Evolutionary conservation across 2,113 vertebrate genomes (phyloP), one percentile per base, ranked within the genome.

Genomic region (Sisor rabdophorus): DNA sequence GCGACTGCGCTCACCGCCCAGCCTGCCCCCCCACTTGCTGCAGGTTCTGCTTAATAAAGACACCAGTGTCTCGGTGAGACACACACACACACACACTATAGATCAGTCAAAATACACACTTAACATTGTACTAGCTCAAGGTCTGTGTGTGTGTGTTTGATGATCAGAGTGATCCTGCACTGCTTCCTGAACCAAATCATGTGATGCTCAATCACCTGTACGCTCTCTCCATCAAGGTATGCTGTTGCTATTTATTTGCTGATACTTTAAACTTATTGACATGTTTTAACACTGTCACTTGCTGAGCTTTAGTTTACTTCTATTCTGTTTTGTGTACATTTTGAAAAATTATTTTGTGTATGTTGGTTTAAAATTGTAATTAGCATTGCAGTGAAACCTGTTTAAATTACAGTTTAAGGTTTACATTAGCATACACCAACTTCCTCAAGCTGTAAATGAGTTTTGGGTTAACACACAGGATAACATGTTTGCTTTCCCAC

Each of bases 1-100:
- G 68, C 93, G 92, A 60, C 89, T 95, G 71, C 96, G 95, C 58
- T 89, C 93, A 0, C 97, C 97, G 0, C 97, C 97, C 10, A 94
- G 96, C 61, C 92, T 99, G 4, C 97, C 97, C 0, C 97, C 97
- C 0, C 97, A 99, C 81, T 93, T 99, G 78, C 88, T 99, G 69
- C 97, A 99, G 86, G 97, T 99, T 85, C 95, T 99, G 85, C 94
- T 99, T 72, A 99, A 99, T 84, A 99, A 98, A 91, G 96, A 99
- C 91, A 99, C 97, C 0, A 94, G 95, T 1, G 86, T 99, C 81
- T 98, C 95, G 22, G 97, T 99, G 90, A 95, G 96, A 94, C 56
- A 24, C 19, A 26, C 1, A 32, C 7, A 3, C 4, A 2, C 9
- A 44, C 65, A 52, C 24, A 0, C 12, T 52, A 16, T 16, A 52